Evolutionary conservation across 1,140 invertebrate species (phyloP).

Genomic region (Drosophila persimilis): DNA sequence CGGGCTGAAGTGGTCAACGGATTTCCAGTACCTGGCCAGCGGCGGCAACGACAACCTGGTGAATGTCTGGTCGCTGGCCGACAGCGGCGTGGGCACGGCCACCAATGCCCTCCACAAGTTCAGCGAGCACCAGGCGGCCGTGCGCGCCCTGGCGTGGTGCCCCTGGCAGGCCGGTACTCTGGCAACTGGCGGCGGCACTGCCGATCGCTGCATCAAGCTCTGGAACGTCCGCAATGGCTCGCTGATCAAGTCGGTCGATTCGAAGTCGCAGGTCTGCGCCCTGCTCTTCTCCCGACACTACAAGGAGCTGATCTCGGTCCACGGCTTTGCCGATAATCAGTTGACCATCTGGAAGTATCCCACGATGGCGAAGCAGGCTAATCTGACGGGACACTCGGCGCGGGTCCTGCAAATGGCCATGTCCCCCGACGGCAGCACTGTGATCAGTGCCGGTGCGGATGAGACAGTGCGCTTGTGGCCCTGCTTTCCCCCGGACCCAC

Average conservation of each 20-base stretch:
- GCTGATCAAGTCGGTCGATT: slow-evolving; percentile 92
- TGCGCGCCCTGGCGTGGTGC: slow-evolving; percentile 97
- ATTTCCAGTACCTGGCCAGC: slow-evolving; percentile 96
- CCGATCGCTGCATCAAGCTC: slow-evolving; percentile 94
- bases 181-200: slow-evolving; percentile 97
- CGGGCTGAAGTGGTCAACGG: slow-evolving; percentile 97
- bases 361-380: slow-evolving; percentile 91
- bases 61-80: slow-evolving; percentile 92
- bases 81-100: slow-evolving; percentile 61
- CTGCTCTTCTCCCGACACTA: slow-evolving; percentile 96
- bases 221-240: slow-evolving; percentile 96
- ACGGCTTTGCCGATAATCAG: slow-evolving; percentile 98
- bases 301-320: slow-evolving; percentile 97
- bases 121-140: slow-evolving; percentile 92
- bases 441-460: slow-evolving; percentile 96
- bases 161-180: slow-evolving; percentile 96
- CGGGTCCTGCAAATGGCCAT: slow-evolving; percentile 95
- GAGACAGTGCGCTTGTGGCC: slow-evolving; percentile 98
- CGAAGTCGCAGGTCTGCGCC: slow-evolving; percentile 96
- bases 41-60: slow-evolving; percentile 98
- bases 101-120: slow-evolving; percentile 66
- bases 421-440: slow-evolving; percentile 97
- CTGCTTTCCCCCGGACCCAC: slow-evolving; percentile 92
- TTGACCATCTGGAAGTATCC: slow-evolving; percentile 98
- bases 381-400: slow-evolving; percentile 93